Evolutionary conservation across 1,140 invertebrate genomes (phyloP).

Genomic region (Armadillidium nasatum): DNA sequence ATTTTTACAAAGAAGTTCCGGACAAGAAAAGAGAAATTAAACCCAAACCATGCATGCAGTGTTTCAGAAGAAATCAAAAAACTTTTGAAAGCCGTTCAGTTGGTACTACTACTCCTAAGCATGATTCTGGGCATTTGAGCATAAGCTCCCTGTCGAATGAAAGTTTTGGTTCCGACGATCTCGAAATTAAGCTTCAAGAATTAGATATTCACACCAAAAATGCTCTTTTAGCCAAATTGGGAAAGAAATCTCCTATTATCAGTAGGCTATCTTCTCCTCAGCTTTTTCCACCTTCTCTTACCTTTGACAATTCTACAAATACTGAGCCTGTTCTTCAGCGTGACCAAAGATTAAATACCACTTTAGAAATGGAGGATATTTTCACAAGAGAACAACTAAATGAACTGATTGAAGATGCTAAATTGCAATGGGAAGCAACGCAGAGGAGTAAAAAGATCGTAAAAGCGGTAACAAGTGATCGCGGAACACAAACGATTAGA

Average conservation of each 20-base stretch:
- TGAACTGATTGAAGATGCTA: slow-evolving; percentile 33
- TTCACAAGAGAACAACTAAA: slow-evolving; percentile 36
- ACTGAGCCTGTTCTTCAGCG: slow-evolving; percentile 46
- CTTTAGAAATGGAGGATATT: slow-evolving; percentile 38
- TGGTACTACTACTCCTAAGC: slow-evolving; percentile 21
- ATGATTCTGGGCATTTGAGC: slow-evolving; percentile 26
- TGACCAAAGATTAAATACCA: slow-evolving; percentile 48
- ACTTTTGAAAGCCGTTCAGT: slow-evolving; percentile 27
- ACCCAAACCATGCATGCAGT: slow-evolving; percentile 28
- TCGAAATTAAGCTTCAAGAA: slow-evolving; percentile 31
- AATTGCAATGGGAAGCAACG: slow-evolving; percentile 33
- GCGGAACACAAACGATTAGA: background rate
- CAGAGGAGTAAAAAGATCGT: background rate
- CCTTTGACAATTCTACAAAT: slow-evolving; percentile 47
- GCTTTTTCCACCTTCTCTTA: slow-evolving; percentile 39
- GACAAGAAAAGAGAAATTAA: slow-evolving; percentile 31
- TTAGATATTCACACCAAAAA: slow-evolving; percentile 31
- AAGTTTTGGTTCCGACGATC: slow-evolving; percentile 25
- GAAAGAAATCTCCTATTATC: slow-evolving; percentile 44
- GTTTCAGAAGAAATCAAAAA: slow-evolving; percentile 29
- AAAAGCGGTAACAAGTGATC: slow-evolving; percentile 6
- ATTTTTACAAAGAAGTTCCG: background rate
- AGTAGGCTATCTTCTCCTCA: slow-evolving; percentile 45
- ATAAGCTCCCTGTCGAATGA: slow-evolving; percentile 32
- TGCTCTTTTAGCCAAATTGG: slow-evolving; percentile 37